Percentiles rank a stretch among this genome's conserved stretches.
phyloP scores from a whole-genome alignment of 2,888 invertebrate species.

The Acanthopleura granulata region DNA sequence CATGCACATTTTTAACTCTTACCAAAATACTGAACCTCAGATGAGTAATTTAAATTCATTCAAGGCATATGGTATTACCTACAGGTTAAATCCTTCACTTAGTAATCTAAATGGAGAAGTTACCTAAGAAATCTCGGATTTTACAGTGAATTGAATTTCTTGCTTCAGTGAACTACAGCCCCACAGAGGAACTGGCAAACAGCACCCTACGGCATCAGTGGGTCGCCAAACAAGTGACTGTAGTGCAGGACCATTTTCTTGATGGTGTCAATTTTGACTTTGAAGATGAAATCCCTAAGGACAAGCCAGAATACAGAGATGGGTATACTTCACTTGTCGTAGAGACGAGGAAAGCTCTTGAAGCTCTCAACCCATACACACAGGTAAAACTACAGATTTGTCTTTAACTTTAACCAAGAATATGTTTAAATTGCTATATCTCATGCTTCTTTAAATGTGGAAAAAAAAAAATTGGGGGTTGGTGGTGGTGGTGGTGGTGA shows the following conservation, averaged over 20 bases:
- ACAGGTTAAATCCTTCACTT: too few species aligned
- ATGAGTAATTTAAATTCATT: too few species aligned
- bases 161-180: conserved; percentile 42
- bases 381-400: conserved; percentile 47
- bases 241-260: conserved; percentile 49
- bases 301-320: conserved; percentile 39
- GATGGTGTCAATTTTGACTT: conserved; percentile 70
- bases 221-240: conserved; percentile 49
- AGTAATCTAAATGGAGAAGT: too few species aligned
- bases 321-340: conserved; percentile 60
- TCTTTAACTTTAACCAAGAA: not conserved
- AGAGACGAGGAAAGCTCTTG: conserved; percentile 56
- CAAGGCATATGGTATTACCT: too few species aligned
- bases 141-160: not conserved
- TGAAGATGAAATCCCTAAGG: conserved; percentile 59
- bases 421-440: not conserved
- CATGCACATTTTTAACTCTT: too few species aligned
- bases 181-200: conserved; percentile 43
- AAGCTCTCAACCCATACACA: conserved; percentile 44
- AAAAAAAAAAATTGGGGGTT: too few species aligned
- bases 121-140: too few species aligned
- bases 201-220: conserved; percentile 44
- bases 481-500: too few species aligned
- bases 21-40: too few species aligned
- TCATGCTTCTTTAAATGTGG: too few species aligned